Evolutionary conservation across 2,113 vertebrate genomes (phyloP), one percentile per base, ranked within the genome.

Genomic region (Lycaon pictus): DNA sequence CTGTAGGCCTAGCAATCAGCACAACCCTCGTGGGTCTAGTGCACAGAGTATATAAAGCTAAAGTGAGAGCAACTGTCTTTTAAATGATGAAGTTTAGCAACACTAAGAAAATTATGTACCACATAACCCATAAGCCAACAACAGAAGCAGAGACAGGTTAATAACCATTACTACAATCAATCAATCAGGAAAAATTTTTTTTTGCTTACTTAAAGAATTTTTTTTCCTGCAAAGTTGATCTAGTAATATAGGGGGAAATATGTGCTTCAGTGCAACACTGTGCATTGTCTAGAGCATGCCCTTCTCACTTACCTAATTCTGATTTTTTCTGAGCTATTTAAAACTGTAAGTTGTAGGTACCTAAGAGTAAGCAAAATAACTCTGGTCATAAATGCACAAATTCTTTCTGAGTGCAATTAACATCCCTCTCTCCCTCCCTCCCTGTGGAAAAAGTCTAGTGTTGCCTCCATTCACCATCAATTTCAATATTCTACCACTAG

Each of bases 251-350:
- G 13, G 25, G 27, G 23, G 3, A 82, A 72, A 22, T 7, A 9
- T 35, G 3, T 60, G 6, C n/a, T 58, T 22, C 58, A 20, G 1
- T 48, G 67, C 13, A 93, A 86, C 86, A 69, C 51, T 48, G 25
- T 51, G 55, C 15, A 43, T 77, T n/a, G 11, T 60, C 32, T 19
- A 29, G 0, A 58, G 12, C 7, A 37, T 11, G 76, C 3, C 53
- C 7, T 82, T 88, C 3, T 53, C 5, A 2, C 4, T 58, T 60
- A 62, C 3, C 29, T 32, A 56, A 76, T 80, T 76, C 29, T 35
- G 53, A 93, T 82, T 87, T 74, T 94, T 60, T 5, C 6, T 15
- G 17, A 83, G n/a, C n/a, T 86, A 25, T 56, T 95, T 60, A 76
- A 63, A 81, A 90, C 25, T 60, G 37, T 65, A 55, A 90, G 25